Base-by-base conservation (phyloP, 2,888 invertebrate species). In the Horisme vitalbata region DNA sequence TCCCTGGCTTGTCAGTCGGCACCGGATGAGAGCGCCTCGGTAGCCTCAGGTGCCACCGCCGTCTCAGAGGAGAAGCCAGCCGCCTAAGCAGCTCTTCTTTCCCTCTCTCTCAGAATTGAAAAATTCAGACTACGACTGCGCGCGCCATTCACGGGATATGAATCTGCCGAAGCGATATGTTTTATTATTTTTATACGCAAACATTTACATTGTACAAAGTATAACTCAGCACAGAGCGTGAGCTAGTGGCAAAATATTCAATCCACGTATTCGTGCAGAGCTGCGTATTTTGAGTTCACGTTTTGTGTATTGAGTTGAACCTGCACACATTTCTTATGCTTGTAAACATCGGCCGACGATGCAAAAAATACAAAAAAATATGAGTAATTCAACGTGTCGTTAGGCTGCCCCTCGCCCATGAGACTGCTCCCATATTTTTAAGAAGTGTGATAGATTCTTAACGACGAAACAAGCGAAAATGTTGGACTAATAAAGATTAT, bases 41-140 rank as follows among this genome's bases (percentile, higher is more conserved):
- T 92, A 31, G 93, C 91, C 2, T 94, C 95, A 4, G 94, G 92
- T 12, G 91, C 92, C 41, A 94, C 95, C 39, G 93, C 93, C 32
- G 90, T 92, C 55, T 92, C 93, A 45, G 92, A 92, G 57, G 94
- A 94, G 68, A 93, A 93, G 68, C 83, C 93, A 33, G 88, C 92
- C 21, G 93, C 93, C 54, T 93, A 89, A 77, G 26, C 44, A 35
- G 18, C 32, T 37, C 27, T 27, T 21, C 34, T 36, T 26, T 37
- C 10, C n/a, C 35, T 28, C 12, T 46, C 43, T 24, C 11, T 18
- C 12, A 11, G 32, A 24, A 15, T 10, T 10, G 12, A 15, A 10
- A 27, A 50, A 49, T 26, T 38, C 52, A 45, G 36, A 49, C 50
- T 45, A 58, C 54, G n/a, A n/a, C n/a, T n/a, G n/a, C n/a, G n/a